These are phyloP conservation scores for Ormyrus nitidulus DNA, from an alignment of 2,888 invertebrate genomes.

Conservation along the genomic window DNA sequence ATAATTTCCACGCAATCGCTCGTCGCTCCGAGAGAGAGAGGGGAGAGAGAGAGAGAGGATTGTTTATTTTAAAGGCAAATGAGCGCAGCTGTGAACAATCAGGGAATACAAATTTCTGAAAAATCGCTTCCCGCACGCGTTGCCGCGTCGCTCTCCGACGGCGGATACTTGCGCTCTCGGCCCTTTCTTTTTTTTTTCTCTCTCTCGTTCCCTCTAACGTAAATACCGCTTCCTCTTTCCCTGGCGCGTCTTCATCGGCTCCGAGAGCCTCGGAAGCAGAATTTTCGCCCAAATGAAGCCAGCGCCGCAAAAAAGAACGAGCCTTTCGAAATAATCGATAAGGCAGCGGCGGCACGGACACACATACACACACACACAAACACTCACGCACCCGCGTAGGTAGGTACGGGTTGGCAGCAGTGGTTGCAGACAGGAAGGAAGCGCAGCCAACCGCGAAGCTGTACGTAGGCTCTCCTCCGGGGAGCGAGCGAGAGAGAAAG, in stretches of 20 bases:
- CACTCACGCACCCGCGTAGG: neutral
- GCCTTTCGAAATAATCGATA: conserved; percentile 52
- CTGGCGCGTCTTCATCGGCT: neutral
- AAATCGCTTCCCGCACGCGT: conserved; percentile 11
- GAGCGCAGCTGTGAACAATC: conserved; percentile 17
- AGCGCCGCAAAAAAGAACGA: conserved; percentile 6
- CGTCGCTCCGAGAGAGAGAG: too few relatives aligned
- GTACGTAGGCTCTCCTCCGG: conserved; percentile 62
- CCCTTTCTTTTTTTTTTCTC: neutral
- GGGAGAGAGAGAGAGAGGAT: neutral
- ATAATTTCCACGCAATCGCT: conserved; percentile 27
- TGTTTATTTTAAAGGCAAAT: conserved; percentile 37
- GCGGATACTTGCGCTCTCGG: neutral
- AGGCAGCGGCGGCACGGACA: conserved; percentile 7
- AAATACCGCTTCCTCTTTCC: neutral
- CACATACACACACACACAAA: neutral
- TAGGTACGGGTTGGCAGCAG: conserved; percentile 35
- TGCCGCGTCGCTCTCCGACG: neutral
- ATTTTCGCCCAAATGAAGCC: conserved; percentile 1
- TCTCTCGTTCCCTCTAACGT: neutral
- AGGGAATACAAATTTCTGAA: conserved; percentile 36
- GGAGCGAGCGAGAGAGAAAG: neutral
- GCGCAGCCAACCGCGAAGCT: conserved; percentile 74
- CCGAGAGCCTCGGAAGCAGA: conserved; percentile 1
- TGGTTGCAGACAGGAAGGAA: conserved; percentile 72